Percentiles rank a stretch among this genome's conserved stretches.
These are phyloP conservation scores for Sitta carolinensis DNA, from an alignment of 2,797 vertebrate species.

Conservation along the genomic window DNA sequence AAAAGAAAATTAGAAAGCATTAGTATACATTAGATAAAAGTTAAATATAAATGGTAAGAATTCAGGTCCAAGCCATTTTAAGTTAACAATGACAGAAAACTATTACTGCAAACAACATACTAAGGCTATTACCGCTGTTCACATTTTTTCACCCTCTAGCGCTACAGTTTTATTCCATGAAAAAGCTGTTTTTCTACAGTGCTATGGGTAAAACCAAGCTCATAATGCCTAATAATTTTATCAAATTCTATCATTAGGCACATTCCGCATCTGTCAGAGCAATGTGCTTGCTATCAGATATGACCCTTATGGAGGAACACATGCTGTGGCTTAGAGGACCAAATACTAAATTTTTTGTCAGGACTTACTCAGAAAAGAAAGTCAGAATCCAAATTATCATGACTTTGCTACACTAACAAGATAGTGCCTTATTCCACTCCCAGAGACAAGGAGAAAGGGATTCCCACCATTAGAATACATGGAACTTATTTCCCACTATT, in stretches of 20 bases:
- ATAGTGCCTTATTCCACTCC: background rate
- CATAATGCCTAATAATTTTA: background rate
- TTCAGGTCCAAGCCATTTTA: background rate
- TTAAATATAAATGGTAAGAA: conserved; percentile 1
- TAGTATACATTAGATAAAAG: background rate
- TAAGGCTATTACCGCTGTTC: background rate
- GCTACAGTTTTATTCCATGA: background rate
- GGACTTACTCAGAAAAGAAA: background rate
- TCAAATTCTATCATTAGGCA: background rate
- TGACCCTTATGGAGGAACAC: fast-evolving
- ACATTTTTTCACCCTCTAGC: background rate
- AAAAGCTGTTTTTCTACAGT: background rate
- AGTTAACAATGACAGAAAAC: background rate
- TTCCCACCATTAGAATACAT: background rate
- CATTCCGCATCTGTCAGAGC: background rate
- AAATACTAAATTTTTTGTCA: background rate
- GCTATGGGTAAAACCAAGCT: background rate
- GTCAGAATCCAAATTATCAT: background rate
- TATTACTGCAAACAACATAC: background rate
- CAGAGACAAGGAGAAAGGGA: background rate
- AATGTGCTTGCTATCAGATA: background rate
- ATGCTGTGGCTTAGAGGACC: background rate
- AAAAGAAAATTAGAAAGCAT: background rate
- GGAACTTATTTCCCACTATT: background rate
- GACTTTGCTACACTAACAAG: background rate